Evolutionary conservation across 2,113 vertebrate species (phyloP), one percentile per base, ranked within the genome.

Genomic region (Clupea harengus): DNA sequence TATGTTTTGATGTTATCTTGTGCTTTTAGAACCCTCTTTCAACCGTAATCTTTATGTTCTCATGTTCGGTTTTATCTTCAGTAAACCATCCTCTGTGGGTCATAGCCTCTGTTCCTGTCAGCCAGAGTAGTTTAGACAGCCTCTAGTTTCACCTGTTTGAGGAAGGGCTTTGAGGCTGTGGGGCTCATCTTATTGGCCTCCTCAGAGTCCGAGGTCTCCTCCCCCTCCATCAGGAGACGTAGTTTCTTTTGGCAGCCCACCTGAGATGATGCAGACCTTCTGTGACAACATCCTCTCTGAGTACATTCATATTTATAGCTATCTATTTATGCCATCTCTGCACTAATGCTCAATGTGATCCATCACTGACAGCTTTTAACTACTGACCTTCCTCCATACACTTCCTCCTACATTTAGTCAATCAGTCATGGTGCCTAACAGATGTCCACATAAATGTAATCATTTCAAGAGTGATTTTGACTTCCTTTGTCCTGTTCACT

Each of bases 231-330:
- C 83, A 96, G 91, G 89, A 96, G 91, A 89, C 95, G 95, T 60
- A 96, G 91, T 86, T 96, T 95, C 89, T 97, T 97, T 92, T 96
- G 92, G 88, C 95, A 95, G 87, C 94, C 96, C 57, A 96, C 95
- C 96, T 97, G 83, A 54, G 0, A 17, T 89, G 82, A 80, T 50
- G 87, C 52, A 90, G 50, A 84, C 22, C 22, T 15, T 82, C 15
- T 72, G 4, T 57, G 39, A 45, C 81, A 47, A 78, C n/a, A 20
- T 52, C 13, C 10, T 22, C 54, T 60, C 54, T 17, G 72, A 39
- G 72, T 78, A 9, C 28, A 32, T 78, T 78, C 39, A 39, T 32
- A 39, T 78, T 78, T 4, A 32, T 15, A 17, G 32, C 72, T 15
- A 32, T 78, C 25, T 4, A 39, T 47, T 20, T 28, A 32, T 78